Evolutionary conservation across 2,888 invertebrate species (phyloP).

Genomic region (Torymus tubicola): DNA sequence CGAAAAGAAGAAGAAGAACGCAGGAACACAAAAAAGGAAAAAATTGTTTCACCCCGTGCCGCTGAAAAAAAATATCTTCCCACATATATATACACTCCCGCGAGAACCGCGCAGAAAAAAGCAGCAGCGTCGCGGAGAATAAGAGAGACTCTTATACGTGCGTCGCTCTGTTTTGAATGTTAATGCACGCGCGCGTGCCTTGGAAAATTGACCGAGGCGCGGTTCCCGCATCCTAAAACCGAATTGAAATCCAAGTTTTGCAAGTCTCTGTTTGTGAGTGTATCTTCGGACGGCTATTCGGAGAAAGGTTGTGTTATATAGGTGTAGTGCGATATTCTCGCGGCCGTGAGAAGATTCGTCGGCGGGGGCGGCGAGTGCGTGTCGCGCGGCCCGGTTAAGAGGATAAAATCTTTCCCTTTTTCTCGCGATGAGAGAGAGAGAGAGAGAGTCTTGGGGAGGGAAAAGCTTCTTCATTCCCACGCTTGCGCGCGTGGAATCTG

Average conservation of each 20-base stretch:
- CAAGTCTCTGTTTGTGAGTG: background rate
- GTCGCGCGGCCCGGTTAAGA: constrained; percentile 49
- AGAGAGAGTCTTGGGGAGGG: constrained; percentile 22
- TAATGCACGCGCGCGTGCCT: constrained; percentile 33
- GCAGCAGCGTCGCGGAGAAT: background rate
- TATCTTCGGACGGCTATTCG: too few relatives aligned
- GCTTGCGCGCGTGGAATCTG: constrained; percentile 33
- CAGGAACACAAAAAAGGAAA: background rate
- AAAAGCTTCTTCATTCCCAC: constrained; percentile 62
- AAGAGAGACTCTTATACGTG: background rate
- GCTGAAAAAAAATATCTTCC: constrained; percentile 11
- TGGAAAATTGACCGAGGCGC: constrained; percentile 39
- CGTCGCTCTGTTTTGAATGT: constrained; percentile 25
- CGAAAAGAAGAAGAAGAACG: too few relatives aligned
- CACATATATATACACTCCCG: constrained; percentile 11
- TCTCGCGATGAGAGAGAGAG: too few relatives aligned
- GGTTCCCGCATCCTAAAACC: constrained; percentile 37
- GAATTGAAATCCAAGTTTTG: constrained; percentile 49
- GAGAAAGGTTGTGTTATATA: too few relatives aligned
- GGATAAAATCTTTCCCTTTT: constrained; percentile 60
- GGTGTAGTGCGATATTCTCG: too few relatives aligned
- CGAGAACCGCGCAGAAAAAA: background rate
- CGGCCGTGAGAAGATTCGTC: constrained; percentile 60
- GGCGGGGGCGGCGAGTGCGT: constrained; percentile 29
- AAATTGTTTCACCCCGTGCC: constrained; percentile 11